These are phyloP conservation scores for Polymixis lichenea DNA, from an alignment of 2,888 invertebrate species.

Conservation along the genomic window DNA sequence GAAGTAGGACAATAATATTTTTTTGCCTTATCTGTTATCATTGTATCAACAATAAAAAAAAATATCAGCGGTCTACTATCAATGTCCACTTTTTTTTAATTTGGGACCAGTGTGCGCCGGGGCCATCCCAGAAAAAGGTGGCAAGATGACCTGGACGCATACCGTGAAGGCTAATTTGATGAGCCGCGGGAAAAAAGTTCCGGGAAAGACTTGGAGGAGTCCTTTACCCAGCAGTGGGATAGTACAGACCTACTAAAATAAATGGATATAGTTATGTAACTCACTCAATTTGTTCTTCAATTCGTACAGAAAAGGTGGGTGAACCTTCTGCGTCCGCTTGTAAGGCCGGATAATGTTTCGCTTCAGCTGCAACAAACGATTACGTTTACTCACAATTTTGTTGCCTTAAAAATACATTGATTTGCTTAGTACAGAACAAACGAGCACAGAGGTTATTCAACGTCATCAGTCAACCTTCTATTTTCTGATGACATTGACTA, in stretches of 20 bases:
- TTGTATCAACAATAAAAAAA: no score
- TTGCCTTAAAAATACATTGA: neutral
- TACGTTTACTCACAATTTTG: no score
- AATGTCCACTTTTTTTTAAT: no score
- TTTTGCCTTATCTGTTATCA: no score
- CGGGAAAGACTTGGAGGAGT: neutral
- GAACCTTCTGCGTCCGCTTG: accelerated
- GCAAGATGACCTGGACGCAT: neutral
- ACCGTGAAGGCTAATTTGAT: neutral
- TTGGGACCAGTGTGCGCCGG: no score
- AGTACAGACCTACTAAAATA: neutral
- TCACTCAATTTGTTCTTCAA: constrained; percentile 71
- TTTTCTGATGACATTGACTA: neutral
- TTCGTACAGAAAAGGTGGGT: constrained; percentile 59
- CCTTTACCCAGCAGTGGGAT: neutral
- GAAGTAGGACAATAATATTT: no score
- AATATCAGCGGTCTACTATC: no score
- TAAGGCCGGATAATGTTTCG: neutral
- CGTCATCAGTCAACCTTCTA: neutral
- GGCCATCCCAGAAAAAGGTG: neutral
- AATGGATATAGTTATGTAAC: constrained; percentile 19
- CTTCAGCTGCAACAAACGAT: constrained; percentile 41
- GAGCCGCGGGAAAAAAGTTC: neutral
- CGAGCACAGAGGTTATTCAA: neutral
- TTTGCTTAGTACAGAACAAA: neutral